Base-by-base conservation (phyloP, 2,797 vertebrate species). In the Pipistrellus kuhlii region DNA sequence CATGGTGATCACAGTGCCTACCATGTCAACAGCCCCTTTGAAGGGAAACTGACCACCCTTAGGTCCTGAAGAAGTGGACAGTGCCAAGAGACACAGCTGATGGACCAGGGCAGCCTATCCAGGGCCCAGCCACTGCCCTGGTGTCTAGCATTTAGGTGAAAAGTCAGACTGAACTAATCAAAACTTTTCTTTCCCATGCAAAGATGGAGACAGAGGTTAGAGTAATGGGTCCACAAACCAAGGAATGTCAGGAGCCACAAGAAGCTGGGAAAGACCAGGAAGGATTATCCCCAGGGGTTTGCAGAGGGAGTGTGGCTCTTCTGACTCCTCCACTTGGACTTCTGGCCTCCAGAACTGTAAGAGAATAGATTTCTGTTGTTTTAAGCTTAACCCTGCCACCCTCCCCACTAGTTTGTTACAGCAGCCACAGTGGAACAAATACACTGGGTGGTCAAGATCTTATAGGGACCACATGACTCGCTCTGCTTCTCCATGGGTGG, bases 401-500 rank as follows among this genome's bases (percentile, higher is more conserved):
- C 17, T 30, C 12, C 8, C 14, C 51, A 23, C 6, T 3, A 57
- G 35, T n/a, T 62, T 81, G 7, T 41, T 55, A 27, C 1, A 13
- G 41, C 8, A 48, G 8, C 6, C 66, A 25, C 25, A 15, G 1
- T 9, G 66, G 51, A 51, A 57, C 21, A 7, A 21, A 2, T 2
- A 1, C 6, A 17, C 17, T 44, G 51, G 30, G 7, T 11, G 20
- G 23, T 7, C 8, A 44, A 59, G 46, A 15, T 17, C 17, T 66
- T 20, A 3, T 3, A 1, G 9, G 7, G 23, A 12, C 48, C 13
- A 2, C 1, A 3, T 5, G 7, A 23, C 8, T n/a, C 6, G 9
- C 5, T 27, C 38, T 41, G 8, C 25, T 30, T 68, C 44, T 64
- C 35, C 0, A 1, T 5, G 30, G 20, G 30, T 0, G 2, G 44